Base-by-base conservation (phyloP, 92 coral and sea anemone genomes). In the Zoanthus sociatus region DNA sequence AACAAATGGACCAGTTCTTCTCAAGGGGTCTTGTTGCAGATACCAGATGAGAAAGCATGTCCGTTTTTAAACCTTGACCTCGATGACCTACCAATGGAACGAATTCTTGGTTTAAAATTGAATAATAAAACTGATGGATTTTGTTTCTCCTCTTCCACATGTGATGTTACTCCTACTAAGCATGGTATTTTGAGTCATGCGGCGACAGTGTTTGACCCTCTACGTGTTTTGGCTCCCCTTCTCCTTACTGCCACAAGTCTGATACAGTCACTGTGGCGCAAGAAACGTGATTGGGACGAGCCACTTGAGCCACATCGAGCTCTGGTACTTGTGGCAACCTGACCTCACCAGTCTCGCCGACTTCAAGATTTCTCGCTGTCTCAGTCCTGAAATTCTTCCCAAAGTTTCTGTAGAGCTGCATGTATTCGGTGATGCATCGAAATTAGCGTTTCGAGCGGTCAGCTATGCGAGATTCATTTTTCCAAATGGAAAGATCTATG, bases 341-440 rank as follows among this genome's bases (percentile, higher is more conserved):
- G 42, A 37, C 42, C 78, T 89, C 70, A 26, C 31, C 67, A 30
- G 15, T 56, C 82, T 86, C 21, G 13, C 37, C 16, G 83, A 79
- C 42, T 37, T 37, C 3, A 37, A 37, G 26, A 26, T 26, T 26
- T 26, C 26, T 26, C 26, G 0, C 26, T 26, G 26, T 26, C 26
- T 26, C 26, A 26, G 26, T 26, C 26, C 26, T 26, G 26, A 26
- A 37, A 37, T 37, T 37, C 42, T 37, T 37, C 42, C 42, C 2
- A 37, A 37, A 4, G 42, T 37, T 37, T 37, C 42, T 37, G 42
- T 37, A 4, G 42, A 37, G 42, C 42, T 2, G 42, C 4, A 37
- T 37, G 42, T 37, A 37, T 37, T 93, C 84, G 93, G 86, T 15
- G 94, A 91, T 79, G 91, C 90, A 11, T 89, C 94, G 20, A 88